Percentiles rank a stretch among this genome's conserved stretches.
Evolutionary conservation across 2,797 vertebrate genomes (phyloP).

Genomic region (Enteromius mattozi): DNA sequence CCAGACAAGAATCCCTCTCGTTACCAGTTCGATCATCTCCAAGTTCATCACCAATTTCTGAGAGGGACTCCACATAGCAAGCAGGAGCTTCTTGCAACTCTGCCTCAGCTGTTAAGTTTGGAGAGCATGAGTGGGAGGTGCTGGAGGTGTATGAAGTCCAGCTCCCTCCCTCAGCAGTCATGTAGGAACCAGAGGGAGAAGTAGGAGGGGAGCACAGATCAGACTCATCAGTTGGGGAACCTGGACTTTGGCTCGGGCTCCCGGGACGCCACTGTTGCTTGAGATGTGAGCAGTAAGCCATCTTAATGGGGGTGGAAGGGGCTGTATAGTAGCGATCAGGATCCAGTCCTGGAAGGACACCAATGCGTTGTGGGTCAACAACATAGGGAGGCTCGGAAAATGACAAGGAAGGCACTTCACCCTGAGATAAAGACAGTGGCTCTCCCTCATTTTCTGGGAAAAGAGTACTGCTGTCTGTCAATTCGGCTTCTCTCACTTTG

Average conservation of each 20-base stretch:
- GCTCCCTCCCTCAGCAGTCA: conserved; percentile 94
- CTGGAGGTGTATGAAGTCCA: conserved; percentile 89
- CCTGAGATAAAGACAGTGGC: conserved; percentile 78
- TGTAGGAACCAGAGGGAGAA: conserved; percentile 93
- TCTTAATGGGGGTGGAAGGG: conserved; percentile 90
- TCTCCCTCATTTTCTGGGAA: conserved; percentile 67
- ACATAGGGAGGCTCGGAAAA: conserved; percentile 79
- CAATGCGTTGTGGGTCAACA: conserved; percentile 78
- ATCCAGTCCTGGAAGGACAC: conserved; percentile 77
- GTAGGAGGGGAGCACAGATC: conserved; percentile 88
- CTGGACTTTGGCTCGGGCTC: conserved; percentile 75
- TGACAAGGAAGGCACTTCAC: conserved; percentile 89
- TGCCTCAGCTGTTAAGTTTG: conserved; percentile 83
- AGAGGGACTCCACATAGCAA: conserved; percentile 79
- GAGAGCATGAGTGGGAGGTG: conserved; percentile 90
- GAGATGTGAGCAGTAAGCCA: conserved; percentile 75
- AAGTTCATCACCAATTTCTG: conserved; percentile 82
- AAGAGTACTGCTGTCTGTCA: conserved; percentile 63
- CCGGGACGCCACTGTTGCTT: conserved; percentile 76
- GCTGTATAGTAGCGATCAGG: conserved; percentile 91
- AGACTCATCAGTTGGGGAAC: conserved; percentile 80
- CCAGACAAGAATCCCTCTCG: conserved; percentile 71
- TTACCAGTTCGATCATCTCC: conserved; percentile 73
- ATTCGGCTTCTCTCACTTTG: conserved; percentile 62
- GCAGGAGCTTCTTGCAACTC: conserved; percentile 83